A percentile compares a stretch with the other conserved stretches of the same genome.
Evolutionary conservation across 2,797 vertebrate species (phyloP).

Genomic region (Syndactyla subalaris): DNA sequence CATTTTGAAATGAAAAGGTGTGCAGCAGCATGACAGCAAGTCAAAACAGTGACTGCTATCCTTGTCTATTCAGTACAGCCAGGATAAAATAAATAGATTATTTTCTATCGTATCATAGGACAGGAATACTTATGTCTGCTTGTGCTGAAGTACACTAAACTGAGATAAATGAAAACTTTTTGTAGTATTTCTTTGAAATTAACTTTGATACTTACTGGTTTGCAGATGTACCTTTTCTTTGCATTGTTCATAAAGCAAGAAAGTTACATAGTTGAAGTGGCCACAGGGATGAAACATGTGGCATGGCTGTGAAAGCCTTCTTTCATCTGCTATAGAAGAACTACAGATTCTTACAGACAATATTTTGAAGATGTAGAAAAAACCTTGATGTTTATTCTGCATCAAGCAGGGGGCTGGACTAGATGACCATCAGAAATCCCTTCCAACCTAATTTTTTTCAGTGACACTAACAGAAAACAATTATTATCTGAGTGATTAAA

Average conservation of each 20-base stretch:
- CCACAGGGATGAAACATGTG: background rate
- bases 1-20: background rate
- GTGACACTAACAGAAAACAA: background rate
- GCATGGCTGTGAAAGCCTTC: background rate
- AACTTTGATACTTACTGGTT: background rate
- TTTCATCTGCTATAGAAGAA: background rate
- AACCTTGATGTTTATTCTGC: background rate
- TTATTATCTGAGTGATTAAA: background rate
- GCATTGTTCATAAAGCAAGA: background rate
- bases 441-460: background rate
- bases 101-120: background rate
- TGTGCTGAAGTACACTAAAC: background rate
- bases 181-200: background rate
- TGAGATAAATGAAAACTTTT: background rate
- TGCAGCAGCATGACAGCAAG: background rate
- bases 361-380: background rate
- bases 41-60: background rate
- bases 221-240: background rate
- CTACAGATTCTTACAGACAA: background rate
- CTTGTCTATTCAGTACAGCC: background rate
- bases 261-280: background rate
- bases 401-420: background rate
- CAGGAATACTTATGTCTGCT: background rate
- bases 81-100: background rate
- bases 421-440: background rate